phyloP scores from a whole-genome alignment of 1,140 invertebrate genomes.

The Zaprionus tsacasi region DNA sequence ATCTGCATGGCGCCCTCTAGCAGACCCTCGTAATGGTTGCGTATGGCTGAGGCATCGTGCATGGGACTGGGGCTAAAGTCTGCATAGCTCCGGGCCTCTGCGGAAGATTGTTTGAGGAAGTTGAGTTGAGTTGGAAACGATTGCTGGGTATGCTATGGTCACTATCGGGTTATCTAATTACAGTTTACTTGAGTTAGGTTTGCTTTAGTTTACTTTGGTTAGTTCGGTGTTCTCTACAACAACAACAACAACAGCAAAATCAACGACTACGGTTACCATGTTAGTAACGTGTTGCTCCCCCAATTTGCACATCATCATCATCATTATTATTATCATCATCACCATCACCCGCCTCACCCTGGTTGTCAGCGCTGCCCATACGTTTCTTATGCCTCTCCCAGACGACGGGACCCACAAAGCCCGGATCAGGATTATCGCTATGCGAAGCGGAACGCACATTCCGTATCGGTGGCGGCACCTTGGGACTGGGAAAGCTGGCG shows the following conservation, averaged over 20 bases:
- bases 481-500: constrained; percentile 77
- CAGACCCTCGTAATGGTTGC: constrained; percentile 81
- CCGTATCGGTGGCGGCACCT: constrained; percentile 59
- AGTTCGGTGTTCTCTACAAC: constrained; percentile 43
- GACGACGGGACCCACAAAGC: constrained; percentile 92
- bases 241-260: constrained; percentile 49
- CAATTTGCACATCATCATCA: constrained; percentile 56
- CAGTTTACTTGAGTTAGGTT: constrained; percentile 17
- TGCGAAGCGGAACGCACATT: constrained; percentile 71
- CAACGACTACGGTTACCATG: constrained; percentile 69
- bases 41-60: constrained; percentile 79
- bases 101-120: constrained; percentile 73
- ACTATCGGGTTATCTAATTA: constrained; percentile 50
- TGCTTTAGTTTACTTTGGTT: constrained; percentile 31
- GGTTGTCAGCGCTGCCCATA: constrained; percentile 65
- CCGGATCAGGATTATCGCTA: constrained; percentile 87
- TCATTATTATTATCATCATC: constrained; percentile 38
- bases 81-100: constrained; percentile 70
- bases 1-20: constrained; percentile 83
- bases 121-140: constrained; percentile 37
- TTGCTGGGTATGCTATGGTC: constrained; percentile 28
- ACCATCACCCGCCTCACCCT: constrained; percentile 72
- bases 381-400: constrained; percentile 89
- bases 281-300: constrained; percentile 70
- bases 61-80: constrained; percentile 78